Base-by-base conservation (phyloP, 2,888 invertebrate genomes). In the Eudemis profundana region DNA sequence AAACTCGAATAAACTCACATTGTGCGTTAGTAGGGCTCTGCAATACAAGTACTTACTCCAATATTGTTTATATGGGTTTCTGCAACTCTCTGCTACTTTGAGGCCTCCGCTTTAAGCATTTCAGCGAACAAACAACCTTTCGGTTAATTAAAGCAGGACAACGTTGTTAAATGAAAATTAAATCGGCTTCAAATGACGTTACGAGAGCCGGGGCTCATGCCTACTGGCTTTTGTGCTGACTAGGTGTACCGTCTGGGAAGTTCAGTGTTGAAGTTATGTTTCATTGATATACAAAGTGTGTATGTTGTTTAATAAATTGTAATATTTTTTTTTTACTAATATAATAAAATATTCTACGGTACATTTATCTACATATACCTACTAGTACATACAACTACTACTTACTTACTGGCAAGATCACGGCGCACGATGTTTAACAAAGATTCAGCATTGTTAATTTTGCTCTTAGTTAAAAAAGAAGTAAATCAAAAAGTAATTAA, bases 121-220 rank as follows among this genome's bases (percentile, higher is more conserved):
- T 75, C 71, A 65, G 67, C 68, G 73, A 77, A 78, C 71, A 76
- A 78, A 76, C 76, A 78, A 74, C 75, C 76, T 74, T 78, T 75
- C 79, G 76, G 78, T 82, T 83, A 83, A 84, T 84, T 83, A 82
- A 82, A 82, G 76, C 77, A 79, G 78, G 76, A 79, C 51, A 80
- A 80, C 71, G 72, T 69, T 72, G 75, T 76, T 76, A 73, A 77
- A 78, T 78, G 78, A 78, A 85, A 84, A 84, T 82, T 82, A 81
- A 84, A 82, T 81, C 81, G 82, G 82, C 79, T 79, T 77, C 78
- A 78, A 82, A 83, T 82, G 82, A 78, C 75, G 76, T 78, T 80
- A 76, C 73, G 78, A 78, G 69, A 70, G 70, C 61, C 70, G 69
- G 70, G 74, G 75, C n/a, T 42, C 29, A 44, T 54, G 42, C 54